phyloP scores from a whole-genome alignment of 2,888 invertebrate genomes.

The Smittia sp. region DNA sequence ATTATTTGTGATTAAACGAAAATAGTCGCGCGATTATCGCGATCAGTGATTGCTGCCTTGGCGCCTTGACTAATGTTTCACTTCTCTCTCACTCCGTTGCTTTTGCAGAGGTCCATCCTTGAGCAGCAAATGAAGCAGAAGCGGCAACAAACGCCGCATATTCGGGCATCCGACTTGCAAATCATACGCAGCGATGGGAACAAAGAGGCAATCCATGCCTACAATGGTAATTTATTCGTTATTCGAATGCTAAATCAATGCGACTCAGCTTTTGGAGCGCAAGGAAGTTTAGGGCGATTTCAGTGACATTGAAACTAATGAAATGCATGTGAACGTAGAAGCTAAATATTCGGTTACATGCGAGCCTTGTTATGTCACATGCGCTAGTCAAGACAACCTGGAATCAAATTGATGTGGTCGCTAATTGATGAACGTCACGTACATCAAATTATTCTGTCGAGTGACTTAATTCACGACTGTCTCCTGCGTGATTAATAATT shows the following conservation, averaged over 20 bases:
- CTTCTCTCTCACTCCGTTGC: neutral
- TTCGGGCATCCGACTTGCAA: conserved; percentile 79
- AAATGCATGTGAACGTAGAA: too few relatives aligned
- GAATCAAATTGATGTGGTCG: too few relatives aligned
- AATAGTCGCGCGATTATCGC: neutral
- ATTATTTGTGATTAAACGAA: neutral
- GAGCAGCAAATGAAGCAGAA: conserved; percentile 48
- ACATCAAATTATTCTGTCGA: too few relatives aligned
- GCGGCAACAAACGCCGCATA: conserved; percentile 85
- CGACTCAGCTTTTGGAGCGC: too few relatives aligned
- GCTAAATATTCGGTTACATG: too few relatives aligned
- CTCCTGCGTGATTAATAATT: neutral
- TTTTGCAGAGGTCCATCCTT: conserved; percentile 14
- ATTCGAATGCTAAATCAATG: neutral
- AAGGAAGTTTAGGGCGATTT: too few relatives aligned
- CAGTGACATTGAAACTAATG: too few relatives aligned
- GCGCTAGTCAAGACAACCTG: too few relatives aligned
- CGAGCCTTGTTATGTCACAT: too few relatives aligned
- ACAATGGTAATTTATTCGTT: conserved; percentile 61
- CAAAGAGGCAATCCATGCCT: conserved; percentile 55
- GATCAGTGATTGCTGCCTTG: neutral
- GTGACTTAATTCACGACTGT: too few relatives aligned
- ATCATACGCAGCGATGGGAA: conserved; percentile 69
- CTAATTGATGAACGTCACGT: too few relatives aligned
- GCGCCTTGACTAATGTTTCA: neutral